These are phyloP conservation scores for Syritta pipiens DNA, from an alignment of 2,888 invertebrate species.

Conservation along the genomic window DNA sequence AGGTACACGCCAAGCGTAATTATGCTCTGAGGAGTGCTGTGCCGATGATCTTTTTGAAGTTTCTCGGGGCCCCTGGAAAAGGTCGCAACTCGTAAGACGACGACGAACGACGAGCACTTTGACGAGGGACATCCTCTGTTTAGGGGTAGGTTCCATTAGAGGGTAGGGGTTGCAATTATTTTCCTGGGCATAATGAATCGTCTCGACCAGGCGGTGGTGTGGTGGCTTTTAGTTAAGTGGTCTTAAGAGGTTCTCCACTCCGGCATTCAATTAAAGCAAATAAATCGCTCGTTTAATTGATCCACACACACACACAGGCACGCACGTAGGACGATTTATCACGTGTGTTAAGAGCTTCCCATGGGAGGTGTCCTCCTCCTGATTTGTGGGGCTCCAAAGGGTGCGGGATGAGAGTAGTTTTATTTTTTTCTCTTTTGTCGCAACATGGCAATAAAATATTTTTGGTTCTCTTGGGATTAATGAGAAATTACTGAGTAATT, in stretches of 20 bases:
- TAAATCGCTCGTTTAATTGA: slow-evolving; percentile 56
- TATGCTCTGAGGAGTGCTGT: neutral
- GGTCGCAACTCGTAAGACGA: slow-evolving; percentile 17
- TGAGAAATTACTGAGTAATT: neutral
- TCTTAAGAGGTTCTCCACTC: slow-evolving; percentile 29
- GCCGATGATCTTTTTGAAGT: slow-evolving; percentile 9
- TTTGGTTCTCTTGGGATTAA: neutral
- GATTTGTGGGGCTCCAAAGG: too few species aligned
- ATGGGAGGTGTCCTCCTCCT: too few species aligned
- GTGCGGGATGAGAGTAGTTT: too few species aligned
- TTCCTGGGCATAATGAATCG: slow-evolving; percentile 53
- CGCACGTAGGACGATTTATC: slow-evolving; percentile 21
- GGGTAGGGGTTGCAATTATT: slow-evolving; percentile 31
- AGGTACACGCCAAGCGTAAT: slow-evolving; percentile 17
- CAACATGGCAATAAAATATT: neutral
- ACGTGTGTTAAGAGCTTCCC: too few species aligned
- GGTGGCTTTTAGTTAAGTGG: slow-evolving; percentile 59
- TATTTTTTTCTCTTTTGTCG: too few species aligned
- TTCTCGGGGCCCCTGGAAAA: slow-evolving; percentile 1
- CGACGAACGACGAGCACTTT: slow-evolving; percentile 4
- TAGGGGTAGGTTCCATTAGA: neutral
- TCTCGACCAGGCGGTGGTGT: neutral
- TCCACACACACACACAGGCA: slow-evolving; percentile 18
- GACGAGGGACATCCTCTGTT: neutral
- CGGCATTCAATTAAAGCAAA: slow-evolving; percentile 53